These are phyloP conservation scores for Mustela lutreola DNA, from an alignment of 2,113 vertebrate genomes.

Conservation along the genomic window DNA sequence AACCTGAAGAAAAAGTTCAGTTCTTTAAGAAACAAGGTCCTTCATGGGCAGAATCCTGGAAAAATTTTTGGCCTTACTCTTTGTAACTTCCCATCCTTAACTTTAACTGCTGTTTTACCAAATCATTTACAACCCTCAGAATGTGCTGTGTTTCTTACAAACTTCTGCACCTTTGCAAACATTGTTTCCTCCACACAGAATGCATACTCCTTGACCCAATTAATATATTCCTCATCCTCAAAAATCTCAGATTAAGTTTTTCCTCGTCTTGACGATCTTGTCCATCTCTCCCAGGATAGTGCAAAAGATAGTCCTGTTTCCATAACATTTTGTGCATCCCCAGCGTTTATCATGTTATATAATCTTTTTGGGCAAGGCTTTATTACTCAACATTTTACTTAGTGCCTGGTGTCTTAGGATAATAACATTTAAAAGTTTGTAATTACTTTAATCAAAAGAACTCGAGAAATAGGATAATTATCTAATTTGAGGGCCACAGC, in stretches of 20 bases:
- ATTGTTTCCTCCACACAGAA: background rate
- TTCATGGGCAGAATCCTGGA: background rate
- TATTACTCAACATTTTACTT: background rate
- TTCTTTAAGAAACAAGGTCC: background rate
- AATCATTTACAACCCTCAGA: background rate
- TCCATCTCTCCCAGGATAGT: background rate
- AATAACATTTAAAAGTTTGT: background rate
- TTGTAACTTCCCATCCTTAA: background rate
- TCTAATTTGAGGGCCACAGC: background rate
- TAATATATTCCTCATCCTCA: background rate
- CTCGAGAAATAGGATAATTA: background rate
- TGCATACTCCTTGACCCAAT: background rate
- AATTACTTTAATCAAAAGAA: slow-evolving; percentile 42
- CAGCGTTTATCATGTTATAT: background rate
- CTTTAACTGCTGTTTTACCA: background rate
- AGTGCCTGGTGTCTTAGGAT: background rate
- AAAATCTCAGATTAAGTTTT: background rate
- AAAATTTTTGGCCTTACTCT: background rate
- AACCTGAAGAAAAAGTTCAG: background rate
- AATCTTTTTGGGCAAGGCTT: background rate
- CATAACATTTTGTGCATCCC: background rate
- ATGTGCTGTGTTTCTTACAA: background rate
- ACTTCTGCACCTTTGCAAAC: background rate
- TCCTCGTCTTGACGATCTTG: background rate
- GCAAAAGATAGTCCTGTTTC: background rate